A percentile compares a stretch with the other conserved stretches of the same genome.
phyloP scores from a whole-genome alignment of 2,888 invertebrate genomes.

The Thelaira solivaga region DNA sequence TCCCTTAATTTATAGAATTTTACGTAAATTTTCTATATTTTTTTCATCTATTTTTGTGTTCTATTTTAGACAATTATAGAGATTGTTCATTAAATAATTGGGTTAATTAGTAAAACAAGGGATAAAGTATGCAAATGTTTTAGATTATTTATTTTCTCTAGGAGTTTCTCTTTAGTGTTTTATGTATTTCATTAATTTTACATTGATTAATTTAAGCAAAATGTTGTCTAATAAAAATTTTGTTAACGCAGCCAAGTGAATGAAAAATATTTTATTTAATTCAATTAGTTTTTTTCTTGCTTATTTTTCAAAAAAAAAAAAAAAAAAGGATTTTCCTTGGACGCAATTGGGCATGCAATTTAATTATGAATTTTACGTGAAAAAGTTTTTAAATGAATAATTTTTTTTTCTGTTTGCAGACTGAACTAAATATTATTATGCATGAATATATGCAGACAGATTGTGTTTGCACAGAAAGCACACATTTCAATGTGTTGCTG shows the following conservation, averaged over 20 bases:
- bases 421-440: neutral
- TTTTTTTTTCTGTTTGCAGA: neutral
- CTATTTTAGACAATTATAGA: conserved; percentile 4
- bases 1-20: conserved; percentile 29
- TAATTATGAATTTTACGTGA: neutral
- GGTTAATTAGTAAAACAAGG: conserved; percentile 48
- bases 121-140: conserved; percentile 16
- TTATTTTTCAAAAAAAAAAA: neutral
- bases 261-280: neutral
- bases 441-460: too few species aligned
- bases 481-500: neutral
- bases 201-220: conserved; percentile 14
- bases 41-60: neutral
- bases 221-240: neutral
- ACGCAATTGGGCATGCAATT: conserved; percentile 1
- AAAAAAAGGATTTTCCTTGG: neutral
- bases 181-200: neutral
- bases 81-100: conserved; percentile 54
- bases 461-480: neutral
- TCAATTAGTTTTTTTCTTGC: neutral
- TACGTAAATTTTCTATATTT: conserved; percentile 14
- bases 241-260: neutral
- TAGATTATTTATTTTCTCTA: neutral
- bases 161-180: neutral
- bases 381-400: neutral